phyloP scores from a whole-genome alignment of 1,140 invertebrate species.

The Zaprionus gabonicus region DNA sequence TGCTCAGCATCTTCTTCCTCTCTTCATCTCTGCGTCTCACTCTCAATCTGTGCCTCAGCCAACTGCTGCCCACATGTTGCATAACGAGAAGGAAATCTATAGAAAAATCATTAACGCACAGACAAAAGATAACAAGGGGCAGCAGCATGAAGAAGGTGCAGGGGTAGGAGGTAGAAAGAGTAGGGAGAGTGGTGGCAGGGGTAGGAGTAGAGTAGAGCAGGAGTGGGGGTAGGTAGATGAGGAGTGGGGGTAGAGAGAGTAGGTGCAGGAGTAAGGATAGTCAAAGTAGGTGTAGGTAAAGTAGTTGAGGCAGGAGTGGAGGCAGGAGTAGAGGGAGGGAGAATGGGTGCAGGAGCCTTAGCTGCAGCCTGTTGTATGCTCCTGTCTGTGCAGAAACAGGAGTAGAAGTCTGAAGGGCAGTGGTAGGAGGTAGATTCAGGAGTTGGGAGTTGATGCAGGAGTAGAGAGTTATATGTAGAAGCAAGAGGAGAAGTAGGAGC shows the following conservation, averaged over 20 bases:
- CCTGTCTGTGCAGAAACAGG: too few relatives aligned
- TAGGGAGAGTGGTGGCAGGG: background rate
- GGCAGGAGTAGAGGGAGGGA: conserved; percentile 3
- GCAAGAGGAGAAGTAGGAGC: too few relatives aligned
- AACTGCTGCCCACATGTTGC: conserved; percentile 57
- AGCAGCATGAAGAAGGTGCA: background rate
- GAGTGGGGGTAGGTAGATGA: background rate
- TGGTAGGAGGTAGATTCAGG: too few relatives aligned
- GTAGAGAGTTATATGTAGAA: too few relatives aligned
- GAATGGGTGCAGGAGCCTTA: background rate
- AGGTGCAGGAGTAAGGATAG: too few relatives aligned
- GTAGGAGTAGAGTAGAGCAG: background rate
- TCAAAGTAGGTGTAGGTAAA: background rate
- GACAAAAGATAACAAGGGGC: conserved; percentile 71
- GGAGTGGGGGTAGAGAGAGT: background rate
- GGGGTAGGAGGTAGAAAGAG: background rate
- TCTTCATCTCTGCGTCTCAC: background rate
- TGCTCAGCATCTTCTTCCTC: conserved; percentile 37
- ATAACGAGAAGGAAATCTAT: conserved; percentile 73
- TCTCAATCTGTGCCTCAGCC: conserved; percentile 20
- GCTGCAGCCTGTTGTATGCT: too few relatives aligned
- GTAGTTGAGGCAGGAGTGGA: background rate
- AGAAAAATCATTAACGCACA: conserved; percentile 82
- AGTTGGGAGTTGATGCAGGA: too few relatives aligned
- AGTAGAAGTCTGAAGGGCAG: too few relatives aligned